These are phyloP conservation scores for Atethmia centrago DNA, from an alignment of 2,888 invertebrate species.

Conservation along the genomic window DNA sequence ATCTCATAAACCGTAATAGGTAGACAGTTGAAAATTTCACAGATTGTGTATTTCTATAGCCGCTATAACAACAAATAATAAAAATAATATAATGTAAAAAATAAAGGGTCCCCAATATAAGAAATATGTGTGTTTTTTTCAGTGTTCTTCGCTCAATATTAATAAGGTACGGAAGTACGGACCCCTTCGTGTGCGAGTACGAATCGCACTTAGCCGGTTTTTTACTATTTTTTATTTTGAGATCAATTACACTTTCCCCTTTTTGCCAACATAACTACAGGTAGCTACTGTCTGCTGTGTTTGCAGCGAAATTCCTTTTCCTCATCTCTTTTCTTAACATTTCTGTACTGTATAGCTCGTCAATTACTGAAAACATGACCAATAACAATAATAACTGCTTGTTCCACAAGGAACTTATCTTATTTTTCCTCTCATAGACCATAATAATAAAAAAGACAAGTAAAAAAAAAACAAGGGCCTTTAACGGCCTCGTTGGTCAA, in stretches of 20 bases:
- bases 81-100: no score
- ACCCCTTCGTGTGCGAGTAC: no score
- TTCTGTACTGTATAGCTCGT: neutral
- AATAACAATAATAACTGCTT: neutral
- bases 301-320: neutral
- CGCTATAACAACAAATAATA: no score
- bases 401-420: neutral
- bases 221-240: conserved; percentile 10
- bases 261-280: neutral
- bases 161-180: no score
- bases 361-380: neutral
- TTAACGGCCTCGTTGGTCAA: neutral
- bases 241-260: neutral
- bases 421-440: neutral
- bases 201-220: neutral
- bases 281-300: neutral
- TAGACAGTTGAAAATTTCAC: no score
- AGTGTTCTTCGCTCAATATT: no score
- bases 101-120: no score
- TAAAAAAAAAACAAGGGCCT: neutral
- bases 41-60: no score
- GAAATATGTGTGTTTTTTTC: no score
- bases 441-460: neutral
- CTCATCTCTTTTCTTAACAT: neutral
- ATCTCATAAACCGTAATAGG: no score